A percentile compares a stretch with the other conserved stretches of the same genome.
These are phyloP conservation scores for Paracyclopina nana DNA, from an alignment of 1,140 invertebrate species.

Conservation along the genomic window DNA sequence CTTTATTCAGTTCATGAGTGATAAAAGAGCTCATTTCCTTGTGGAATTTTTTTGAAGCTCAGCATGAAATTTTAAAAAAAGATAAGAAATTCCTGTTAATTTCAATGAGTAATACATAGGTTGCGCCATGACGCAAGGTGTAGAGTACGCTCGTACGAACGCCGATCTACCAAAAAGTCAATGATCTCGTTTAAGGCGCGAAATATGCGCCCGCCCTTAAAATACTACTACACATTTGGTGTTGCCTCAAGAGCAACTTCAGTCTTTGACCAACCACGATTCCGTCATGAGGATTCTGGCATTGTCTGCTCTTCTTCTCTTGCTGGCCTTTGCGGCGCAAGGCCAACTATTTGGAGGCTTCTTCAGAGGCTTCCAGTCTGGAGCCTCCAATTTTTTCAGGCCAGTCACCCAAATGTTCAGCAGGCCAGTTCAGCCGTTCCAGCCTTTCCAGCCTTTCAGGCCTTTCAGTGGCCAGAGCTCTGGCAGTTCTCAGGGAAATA, in stretches of 20 bases:
- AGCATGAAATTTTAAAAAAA: too few species aligned
- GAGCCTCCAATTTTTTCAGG: background rate
- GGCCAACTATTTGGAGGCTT: slow-evolving; percentile 4
- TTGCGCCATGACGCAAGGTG: background rate
- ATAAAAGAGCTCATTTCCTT: too few species aligned
- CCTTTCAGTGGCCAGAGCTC: too few species aligned
- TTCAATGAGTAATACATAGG: too few species aligned
- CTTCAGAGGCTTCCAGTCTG: slow-evolving; percentile 3
- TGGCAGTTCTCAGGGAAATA: background rate
- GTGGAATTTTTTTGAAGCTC: too few species aligned
- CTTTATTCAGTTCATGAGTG: too few species aligned
- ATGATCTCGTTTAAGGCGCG: background rate
- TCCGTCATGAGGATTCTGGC: background rate
- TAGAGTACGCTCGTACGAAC: background rate
- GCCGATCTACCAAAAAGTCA: background rate
- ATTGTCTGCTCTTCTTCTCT: background rate
- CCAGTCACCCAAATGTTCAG: background rate
- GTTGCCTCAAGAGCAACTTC: background rate
- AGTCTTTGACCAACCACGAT: background rate
- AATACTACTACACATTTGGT: background rate
- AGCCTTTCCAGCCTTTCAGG: too few species aligned
- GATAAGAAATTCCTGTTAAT: too few species aligned
- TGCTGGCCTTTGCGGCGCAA: background rate
- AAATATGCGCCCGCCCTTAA: background rate
- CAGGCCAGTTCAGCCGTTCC: background rate